Evolutionary conservation across 2,797 vertebrate species (phyloP).

Genomic region (Cyclopterus lumpus): DNA sequence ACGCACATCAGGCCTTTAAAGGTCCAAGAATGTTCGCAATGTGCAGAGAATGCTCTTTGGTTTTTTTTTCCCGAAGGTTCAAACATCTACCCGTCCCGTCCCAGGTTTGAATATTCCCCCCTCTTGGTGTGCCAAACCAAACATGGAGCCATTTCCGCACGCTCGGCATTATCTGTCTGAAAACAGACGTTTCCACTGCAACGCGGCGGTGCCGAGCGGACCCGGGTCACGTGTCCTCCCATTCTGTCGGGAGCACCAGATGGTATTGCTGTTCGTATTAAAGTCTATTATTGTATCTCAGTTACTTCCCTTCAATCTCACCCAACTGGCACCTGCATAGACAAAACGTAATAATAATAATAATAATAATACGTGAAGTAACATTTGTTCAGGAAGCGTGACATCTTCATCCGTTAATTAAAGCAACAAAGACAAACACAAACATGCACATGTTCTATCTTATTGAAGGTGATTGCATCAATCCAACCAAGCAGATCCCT

Average conservation of each 20-base stretch:
- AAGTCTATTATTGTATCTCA: slow-evolving; percentile 1
- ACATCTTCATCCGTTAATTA: background rate
- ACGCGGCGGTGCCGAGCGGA: background rate
- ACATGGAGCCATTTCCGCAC: slow-evolving; percentile 57
- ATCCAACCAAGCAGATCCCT: slow-evolving; percentile 11
- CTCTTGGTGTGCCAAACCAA: slow-evolving; percentile 54
- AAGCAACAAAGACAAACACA: background rate
- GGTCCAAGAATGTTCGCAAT: background rate
- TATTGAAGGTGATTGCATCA: background rate
- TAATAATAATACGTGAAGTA: background rate
- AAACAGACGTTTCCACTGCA: slow-evolving; percentile 66
- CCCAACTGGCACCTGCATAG: slow-evolving; percentile 1
- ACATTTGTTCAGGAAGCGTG: background rate
- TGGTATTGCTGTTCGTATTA: too few species aligned
- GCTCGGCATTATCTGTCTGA: slow-evolving; percentile 56
- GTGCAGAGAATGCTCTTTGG: slow-evolving; percentile 4
- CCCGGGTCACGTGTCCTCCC: background rate
- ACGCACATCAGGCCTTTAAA: background rate
- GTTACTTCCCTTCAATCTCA: slow-evolving; percentile 40
- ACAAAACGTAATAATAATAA: background rate
- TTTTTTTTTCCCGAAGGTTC: slow-evolving; percentile 37
- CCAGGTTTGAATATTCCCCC: slow-evolving; percentile 28
- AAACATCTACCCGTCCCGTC: background rate
- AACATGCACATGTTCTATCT: background rate
- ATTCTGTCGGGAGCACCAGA: slow-evolving; percentile 22